Percentiles rank a stretch among this genome's conserved stretches.
Evolutionary conservation across 2,113 vertebrate genomes (phyloP).

Genomic region (Natator depressus): DNA sequence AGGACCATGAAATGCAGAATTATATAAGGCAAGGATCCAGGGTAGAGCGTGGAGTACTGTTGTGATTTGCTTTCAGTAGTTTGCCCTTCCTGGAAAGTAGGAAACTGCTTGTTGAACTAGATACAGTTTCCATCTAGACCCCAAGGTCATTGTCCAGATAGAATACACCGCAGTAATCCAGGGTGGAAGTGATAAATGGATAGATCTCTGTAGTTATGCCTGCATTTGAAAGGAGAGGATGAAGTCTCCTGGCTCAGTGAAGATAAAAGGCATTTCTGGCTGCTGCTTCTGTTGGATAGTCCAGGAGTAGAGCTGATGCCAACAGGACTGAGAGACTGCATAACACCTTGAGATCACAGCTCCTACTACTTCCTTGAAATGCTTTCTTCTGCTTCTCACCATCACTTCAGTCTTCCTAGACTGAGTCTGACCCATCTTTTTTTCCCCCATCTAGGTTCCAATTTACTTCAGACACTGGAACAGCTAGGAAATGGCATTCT

Average conservation of each 20-base stretch:
- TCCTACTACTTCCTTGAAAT: accelerated
- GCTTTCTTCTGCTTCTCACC: accelerated
- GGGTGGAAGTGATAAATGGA: neutral
- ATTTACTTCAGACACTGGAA: neutral
- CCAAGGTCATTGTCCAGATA: accelerated
- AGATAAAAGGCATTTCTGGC: neutral
- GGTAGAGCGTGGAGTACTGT: accelerated
- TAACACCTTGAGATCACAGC: accelerated
- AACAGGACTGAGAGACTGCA: accelerated
- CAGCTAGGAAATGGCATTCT: accelerated
- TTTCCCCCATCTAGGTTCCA: accelerated
- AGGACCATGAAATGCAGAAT: neutral
- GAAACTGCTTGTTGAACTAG: neutral
- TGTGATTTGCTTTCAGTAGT: neutral
- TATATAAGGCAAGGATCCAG: neutral
- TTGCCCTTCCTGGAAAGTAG: neutral
- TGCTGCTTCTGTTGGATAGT: neutral
- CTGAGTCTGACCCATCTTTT: accelerated
- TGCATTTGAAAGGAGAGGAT: neutral
- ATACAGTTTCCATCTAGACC: neutral
- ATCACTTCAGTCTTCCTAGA: neutral
- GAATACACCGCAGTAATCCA: neutral
- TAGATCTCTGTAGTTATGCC: accelerated
- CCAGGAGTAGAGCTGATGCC: neutral
- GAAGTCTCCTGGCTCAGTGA: neutral